phyloP scores from a whole-genome alignment of 1,140 invertebrate genomes.

The Calliphora vicina region DNA sequence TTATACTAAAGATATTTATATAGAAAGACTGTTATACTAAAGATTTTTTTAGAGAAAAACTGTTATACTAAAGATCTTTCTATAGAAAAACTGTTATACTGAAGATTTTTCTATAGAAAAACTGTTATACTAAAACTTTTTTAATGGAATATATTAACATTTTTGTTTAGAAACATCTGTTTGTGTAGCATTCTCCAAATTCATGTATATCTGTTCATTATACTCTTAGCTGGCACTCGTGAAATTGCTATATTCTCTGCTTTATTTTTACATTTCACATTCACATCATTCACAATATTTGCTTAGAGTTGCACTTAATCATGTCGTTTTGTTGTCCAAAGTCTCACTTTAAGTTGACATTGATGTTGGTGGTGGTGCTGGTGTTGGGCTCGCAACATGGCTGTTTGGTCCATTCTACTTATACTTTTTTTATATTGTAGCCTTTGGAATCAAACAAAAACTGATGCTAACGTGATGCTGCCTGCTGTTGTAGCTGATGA shows the following conservation, averaged over 20 bases:
- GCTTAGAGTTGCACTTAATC: conserved; percentile 30
- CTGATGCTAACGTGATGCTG: not conserved
- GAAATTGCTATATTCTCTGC: not conserved
- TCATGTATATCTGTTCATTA: not conserved
- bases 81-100: too few relatives aligned
- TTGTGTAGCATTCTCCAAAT: not conserved
- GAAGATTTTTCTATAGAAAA: too few relatives aligned
- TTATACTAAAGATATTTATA: too few relatives aligned
- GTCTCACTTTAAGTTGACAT: conserved; percentile 26
- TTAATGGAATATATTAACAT: too few relatives aligned
- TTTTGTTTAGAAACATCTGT: too few relatives aligned
- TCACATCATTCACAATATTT: conserved; percentile 27
- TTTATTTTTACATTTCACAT: not conserved
- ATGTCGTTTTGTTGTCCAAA: conserved; percentile 33
- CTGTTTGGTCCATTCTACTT: not conserved
- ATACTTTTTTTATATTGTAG: too few relatives aligned
- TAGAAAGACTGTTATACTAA: too few relatives aligned
- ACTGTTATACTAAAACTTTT: too few relatives aligned
- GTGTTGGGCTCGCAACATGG: not conserved
- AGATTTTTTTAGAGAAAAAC: too few relatives aligned
- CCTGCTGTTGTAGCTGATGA: not conserved
- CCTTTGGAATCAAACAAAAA: not conserved
- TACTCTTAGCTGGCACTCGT: not conserved
- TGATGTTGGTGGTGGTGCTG: not conserved
- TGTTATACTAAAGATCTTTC: too few relatives aligned